These are phyloP conservation scores for Emys orbicularis DNA, from an alignment of 2,797 vertebrate species.

Conservation along the genomic window DNA sequence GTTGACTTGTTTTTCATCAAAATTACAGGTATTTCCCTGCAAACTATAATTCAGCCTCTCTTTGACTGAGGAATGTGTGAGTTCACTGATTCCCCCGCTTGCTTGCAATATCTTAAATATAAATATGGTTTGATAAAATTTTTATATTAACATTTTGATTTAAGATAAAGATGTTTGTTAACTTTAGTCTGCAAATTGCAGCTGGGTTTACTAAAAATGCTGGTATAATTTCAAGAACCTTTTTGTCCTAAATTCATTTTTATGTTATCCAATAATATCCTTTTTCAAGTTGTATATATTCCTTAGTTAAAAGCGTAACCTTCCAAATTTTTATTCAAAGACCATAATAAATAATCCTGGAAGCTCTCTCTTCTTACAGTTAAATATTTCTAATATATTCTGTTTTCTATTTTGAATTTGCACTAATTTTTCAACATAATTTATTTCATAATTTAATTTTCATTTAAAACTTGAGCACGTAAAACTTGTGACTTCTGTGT, in stretches of 20 bases:
- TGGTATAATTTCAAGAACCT: neutral
- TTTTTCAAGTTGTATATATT: neutral
- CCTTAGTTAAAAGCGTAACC: neutral
- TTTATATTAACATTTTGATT: neutral
- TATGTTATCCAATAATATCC: neutral
- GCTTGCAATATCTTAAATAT: neutral
- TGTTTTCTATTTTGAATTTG: neutral
- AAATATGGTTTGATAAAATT: neutral
- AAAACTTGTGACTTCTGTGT: neutral
- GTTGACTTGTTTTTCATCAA: too few relatives aligned
- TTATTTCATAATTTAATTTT: neutral
- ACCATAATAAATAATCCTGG: neutral
- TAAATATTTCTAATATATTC: neutral
- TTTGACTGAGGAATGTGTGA: neutral
- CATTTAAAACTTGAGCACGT: neutral
- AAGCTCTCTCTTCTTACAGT: neutral
- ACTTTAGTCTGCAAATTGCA: neutral
- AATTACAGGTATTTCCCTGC: neutral
- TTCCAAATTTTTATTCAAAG: neutral
- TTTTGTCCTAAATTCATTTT: neutral
- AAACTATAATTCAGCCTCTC: neutral
- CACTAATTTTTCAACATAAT: neutral
- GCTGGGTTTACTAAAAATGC: neutral
- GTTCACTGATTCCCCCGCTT: neutral
- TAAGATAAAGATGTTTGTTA: neutral